Evolutionary conservation across 2,797 vertebrate genomes (phyloP), one percentile per base, ranked within the genome.

Genomic region (Naso thynnoides): DNA sequence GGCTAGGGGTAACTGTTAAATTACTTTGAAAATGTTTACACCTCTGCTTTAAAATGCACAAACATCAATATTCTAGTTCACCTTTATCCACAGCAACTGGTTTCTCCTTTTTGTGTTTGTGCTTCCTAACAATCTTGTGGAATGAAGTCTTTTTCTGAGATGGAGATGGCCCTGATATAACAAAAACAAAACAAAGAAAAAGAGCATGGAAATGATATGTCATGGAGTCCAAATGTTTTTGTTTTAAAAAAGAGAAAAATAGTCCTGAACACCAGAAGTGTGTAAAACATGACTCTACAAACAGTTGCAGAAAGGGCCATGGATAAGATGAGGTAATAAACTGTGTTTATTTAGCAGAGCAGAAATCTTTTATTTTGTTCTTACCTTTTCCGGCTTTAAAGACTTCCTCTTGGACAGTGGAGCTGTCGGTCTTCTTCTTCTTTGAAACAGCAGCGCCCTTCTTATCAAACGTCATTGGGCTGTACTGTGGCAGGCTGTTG

Each of bases 81-180:
- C 96, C 96, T 97, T 96, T 95, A 83, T 97, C 96, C 85, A 91
- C 93, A 92, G 92, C 95, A 95, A 93, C 95, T 94, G 93, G 93
- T 93, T 96, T 98, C 92, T 97, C 95, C 95, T 96, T 97, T 96
- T 95, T 97, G 91, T 95, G 94, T 94, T 98, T 98, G 95, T 95
- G 96, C 96, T 96, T 98, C 95, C 94, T 97, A 95, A 97, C 95
- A 96, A 97, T 97, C 96, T 97, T 97, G 95, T 97, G 95, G 95
- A 98, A 96, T 93, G 96, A 94, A 92, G 96, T 96, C 95, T 97
- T 98, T 96, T 97, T 95, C 95, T 96, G 95, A 95, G 96, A 96
- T 96, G 96, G 93, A 94, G 95, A 96, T 96, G 96, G 88, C 95
- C 96, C 96, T 97, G 96, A 94, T 96, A 94, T 92, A 88, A 86